Evolutionary conservation across 2,797 vertebrate species (phyloP).

Genomic region (Pangasius mekongensis): DNA sequence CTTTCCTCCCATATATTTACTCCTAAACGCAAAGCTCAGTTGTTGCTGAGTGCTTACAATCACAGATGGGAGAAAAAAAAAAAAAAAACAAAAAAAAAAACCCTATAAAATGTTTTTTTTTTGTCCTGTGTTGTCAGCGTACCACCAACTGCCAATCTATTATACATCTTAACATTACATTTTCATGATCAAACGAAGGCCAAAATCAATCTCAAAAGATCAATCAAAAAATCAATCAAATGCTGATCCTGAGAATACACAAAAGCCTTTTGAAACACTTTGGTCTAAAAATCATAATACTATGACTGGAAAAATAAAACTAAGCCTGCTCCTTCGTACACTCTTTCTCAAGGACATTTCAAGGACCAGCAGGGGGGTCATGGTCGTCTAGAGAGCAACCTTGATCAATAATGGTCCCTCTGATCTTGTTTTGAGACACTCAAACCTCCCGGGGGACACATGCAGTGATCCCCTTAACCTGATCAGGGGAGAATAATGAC

Average conservation of each 20-base stretch:
- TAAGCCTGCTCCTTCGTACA: not conserved
- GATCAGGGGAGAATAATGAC: conserved; percentile 30
- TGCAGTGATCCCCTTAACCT: conserved; percentile 39
- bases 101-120: not conserved
- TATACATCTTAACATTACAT: not conserved
- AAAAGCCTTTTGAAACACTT: not conserved
- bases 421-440: conserved; percentile 52
- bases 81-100: not conserved
- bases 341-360: conserved; percentile 21
- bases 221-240: conserved; percentile 31
- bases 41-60: not conserved
- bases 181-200: conserved; percentile 8
- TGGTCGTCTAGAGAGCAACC: conserved; percentile 38
- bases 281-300: not conserved
- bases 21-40: not conserved
- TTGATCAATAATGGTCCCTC: conserved; percentile 46
- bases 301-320: not conserved
- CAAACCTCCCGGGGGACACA: conserved; percentile 42
- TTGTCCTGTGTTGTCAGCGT: not conserved
- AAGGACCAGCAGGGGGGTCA: conserved; percentile 20
- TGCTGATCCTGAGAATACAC: not conserved
- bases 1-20: not conserved
- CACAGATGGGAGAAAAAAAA: not conserved
- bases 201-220: not conserved
- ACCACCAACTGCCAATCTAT: not conserved